Evolutionary conservation across 2,888 invertebrate genomes (phyloP).

Genomic region (Coecobrya sp.): DNA sequence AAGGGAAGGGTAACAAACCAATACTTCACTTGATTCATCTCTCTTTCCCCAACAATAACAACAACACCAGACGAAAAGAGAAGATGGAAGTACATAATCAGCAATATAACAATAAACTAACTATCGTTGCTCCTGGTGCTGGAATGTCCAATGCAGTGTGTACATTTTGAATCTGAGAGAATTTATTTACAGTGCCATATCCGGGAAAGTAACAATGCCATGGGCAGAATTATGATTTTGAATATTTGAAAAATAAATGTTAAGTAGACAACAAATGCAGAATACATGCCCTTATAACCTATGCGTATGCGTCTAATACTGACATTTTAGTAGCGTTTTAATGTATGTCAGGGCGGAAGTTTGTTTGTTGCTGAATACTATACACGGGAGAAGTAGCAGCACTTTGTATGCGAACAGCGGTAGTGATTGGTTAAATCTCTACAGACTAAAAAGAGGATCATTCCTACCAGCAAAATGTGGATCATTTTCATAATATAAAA

Average conservation of each 20-base stretch:
- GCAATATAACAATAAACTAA: background rate
- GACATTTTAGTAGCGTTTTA: background rate
- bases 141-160: constrained; percentile 34
- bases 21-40: constrained; percentile 45
- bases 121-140: background rate
- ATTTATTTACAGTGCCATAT: constrained; percentile 68
- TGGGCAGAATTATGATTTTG: constrained; percentile 64
- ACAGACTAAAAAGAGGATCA: constrained; percentile 7
- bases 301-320: background rate
- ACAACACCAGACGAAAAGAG: background rate
- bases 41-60: constrained; percentile 8
- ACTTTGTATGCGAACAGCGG: no score
- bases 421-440: constrained; percentile 4
- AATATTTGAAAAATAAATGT: constrained; percentile 66
- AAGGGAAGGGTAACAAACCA: constrained; percentile 56
- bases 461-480: background rate
- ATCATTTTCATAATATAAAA: constrained; percentile 21
- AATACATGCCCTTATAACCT: background rate
- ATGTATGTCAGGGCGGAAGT: background rate
- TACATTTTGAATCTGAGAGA: constrained; percentile 25
- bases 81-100: constrained; percentile 8
- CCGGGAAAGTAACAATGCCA: constrained; percentile 65
- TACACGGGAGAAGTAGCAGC: background rate
- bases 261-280: constrained; percentile 31
- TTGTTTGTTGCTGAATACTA: background rate